Conservation (phyloP, 1,140 invertebrate genomes). For the Anastrepha ludens region DNA sequence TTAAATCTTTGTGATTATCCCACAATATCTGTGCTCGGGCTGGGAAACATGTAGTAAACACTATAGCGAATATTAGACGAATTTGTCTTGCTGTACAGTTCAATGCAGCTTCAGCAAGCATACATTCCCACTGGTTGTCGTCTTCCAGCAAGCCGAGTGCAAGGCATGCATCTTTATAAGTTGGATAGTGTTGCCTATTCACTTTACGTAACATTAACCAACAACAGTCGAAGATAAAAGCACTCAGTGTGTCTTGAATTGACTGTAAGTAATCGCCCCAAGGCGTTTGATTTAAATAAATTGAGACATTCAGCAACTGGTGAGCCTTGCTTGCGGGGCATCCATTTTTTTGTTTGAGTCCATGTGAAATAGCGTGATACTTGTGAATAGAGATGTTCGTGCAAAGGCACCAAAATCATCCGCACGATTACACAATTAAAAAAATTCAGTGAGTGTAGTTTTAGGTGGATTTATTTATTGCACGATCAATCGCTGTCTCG, state of each 20-base stretch:
- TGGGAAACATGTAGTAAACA: constrained; percentile 65
- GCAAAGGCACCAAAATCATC: constrained; percentile 74
- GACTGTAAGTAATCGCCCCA: constrained; percentile 1
- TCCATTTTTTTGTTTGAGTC: constrained; percentile 66
- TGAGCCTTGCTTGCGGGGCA: neutral
- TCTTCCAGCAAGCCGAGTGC: constrained; percentile 71
- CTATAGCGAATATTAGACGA: constrained; percentile 63
- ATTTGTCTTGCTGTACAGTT: constrained; percentile 62
- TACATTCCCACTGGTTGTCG: constrained; percentile 66
- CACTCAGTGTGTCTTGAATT: constrained; percentile 1
- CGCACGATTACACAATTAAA: constrained; percentile 67
- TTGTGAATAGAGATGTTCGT: constrained; percentile 73
- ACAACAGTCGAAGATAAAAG: constrained; percentile 16
- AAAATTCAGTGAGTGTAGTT: constrained; percentile 72
- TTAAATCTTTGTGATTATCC: constrained; percentile 67
- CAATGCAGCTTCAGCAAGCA: constrained; percentile 69
- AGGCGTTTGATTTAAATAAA: constrained; percentile 28
- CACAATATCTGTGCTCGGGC: constrained; percentile 65
- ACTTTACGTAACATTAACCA: constrained; percentile 53
- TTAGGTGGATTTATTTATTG: constrained; percentile 61
- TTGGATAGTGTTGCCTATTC: constrained; percentile 61
- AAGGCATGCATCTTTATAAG: constrained; percentile 65
- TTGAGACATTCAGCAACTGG: neutral
- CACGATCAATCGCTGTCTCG: constrained; percentile 61
- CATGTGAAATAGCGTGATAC: constrained; percentile 60